phyloP scores from a whole-genome alignment of 1,140 invertebrate genomes.

The Bombus picipes region DNA sequence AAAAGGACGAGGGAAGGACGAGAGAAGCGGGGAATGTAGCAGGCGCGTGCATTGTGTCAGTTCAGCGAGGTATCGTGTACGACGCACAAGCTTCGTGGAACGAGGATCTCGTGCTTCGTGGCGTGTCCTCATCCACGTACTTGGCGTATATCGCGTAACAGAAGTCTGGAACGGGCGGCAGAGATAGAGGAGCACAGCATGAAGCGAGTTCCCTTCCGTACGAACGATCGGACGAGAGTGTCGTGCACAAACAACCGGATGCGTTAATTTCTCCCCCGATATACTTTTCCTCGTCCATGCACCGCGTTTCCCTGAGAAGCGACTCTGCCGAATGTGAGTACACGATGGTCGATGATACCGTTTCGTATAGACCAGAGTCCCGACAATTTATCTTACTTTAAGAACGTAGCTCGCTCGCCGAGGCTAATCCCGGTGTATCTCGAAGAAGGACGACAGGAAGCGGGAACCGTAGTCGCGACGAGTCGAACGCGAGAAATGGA shows the following conservation, averaged over 20 bases:
- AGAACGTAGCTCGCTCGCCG: background rate
- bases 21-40: background rate
- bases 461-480: no score
- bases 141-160: background rate
- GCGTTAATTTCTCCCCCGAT: constrained; percentile 27
- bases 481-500: background rate
- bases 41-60: constrained; percentile 19
- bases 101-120: background rate
- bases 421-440: background rate
- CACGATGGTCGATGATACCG: constrained; percentile 10
- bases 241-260: constrained; percentile 22
- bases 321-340: background rate
- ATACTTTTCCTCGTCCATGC: no score
- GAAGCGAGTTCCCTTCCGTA: background rate
- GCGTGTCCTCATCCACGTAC: background rate
- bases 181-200: background rate
- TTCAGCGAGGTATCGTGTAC: constrained; percentile 22
- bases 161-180: background rate
- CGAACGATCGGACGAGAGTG: constrained; percentile 18
- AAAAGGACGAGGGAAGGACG: background rate
- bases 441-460: background rate
- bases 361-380: no score
- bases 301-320: background rate
- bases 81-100: background rate
- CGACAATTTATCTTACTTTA: no score